These are phyloP conservation scores for Fistularia tabacaria DNA, from an alignment of 2,797 vertebrate species.

Conservation along the genomic window DNA sequence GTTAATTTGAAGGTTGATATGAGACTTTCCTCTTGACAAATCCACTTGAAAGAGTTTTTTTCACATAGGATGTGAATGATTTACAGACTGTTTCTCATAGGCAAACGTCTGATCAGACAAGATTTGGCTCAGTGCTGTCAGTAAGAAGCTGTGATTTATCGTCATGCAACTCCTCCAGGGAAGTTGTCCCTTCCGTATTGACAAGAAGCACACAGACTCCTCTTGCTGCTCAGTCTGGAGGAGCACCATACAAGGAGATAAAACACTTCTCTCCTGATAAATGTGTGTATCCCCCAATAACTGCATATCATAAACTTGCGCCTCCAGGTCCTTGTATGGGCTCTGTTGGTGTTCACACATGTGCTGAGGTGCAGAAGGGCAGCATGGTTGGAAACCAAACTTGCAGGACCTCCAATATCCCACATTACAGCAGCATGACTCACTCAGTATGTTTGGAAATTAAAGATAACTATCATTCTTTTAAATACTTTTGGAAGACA, in stretches of 20 bases:
- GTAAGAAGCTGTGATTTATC: slow-evolving; percentile 46
- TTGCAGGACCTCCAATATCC: slow-evolving; percentile 34
- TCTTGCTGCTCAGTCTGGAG: slow-evolving; percentile 38
- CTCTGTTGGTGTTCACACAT: slow-evolving; percentile 42
- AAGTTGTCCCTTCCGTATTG: slow-evolving; percentile 51
- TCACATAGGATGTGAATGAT: no score
- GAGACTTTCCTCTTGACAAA: not conserved
- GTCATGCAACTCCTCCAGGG: slow-evolving; percentile 32
- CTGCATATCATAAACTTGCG: slow-evolving; percentile 68
- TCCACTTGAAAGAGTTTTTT: not conserved
- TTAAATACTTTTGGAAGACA: slow-evolving; percentile 33
- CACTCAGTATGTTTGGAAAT: slow-evolving; percentile 44
- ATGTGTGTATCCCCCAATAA: slow-evolving; percentile 75
- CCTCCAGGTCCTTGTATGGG: slow-evolving; percentile 77
- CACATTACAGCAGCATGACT: slow-evolving; percentile 52
- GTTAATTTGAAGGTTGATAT: no score
- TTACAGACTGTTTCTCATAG: no score
- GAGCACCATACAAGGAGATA: slow-evolving; percentile 78
- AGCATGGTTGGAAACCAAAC: slow-evolving; percentile 30
- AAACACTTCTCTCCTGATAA: slow-evolving; percentile 70
- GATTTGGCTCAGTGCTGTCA: not conserved
- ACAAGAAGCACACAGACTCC: slow-evolving; percentile 60
- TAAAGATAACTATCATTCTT: slow-evolving; percentile 41
- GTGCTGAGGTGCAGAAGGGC: slow-evolving; percentile 38
- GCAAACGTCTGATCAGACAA: no score